Evolutionary conservation across 37 sponge, comb jelly and placozoan genomes (phyloP).

Genomic region (Diacarnus erythraeanus): DNA sequence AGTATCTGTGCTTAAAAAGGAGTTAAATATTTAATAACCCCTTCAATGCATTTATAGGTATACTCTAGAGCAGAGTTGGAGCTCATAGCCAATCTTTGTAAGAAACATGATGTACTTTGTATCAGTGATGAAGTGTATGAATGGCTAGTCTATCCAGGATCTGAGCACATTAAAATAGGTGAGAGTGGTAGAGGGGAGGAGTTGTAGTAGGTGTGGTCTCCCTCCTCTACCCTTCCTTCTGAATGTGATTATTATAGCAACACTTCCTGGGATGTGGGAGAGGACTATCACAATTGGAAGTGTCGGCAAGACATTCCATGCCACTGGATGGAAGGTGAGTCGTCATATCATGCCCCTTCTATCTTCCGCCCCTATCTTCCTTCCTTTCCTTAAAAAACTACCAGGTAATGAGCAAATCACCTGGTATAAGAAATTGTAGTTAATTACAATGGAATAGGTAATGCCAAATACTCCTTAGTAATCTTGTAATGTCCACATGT

Average conservation of each 20-base stretch:
- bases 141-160: conserved; percentile 84
- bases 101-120: conserved; percentile 84
- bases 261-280: conserved; percentile 98
- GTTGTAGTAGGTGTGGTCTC: not conserved
- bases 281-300: conserved; percentile 94
- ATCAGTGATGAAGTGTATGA: conserved; percentile 99
- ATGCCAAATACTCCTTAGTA: not conserved
- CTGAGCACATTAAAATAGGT: conserved; percentile 82
- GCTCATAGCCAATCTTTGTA: conserved; percentile 90
- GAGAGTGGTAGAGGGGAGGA: not conserved
- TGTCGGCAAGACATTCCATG: conserved; percentile 97
- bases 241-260: conserved; percentile 44
- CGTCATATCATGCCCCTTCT: too few species aligned
- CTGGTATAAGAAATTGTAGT: too few species aligned
- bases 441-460: too few species aligned
- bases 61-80: conserved; percentile 80
- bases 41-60: conserved; percentile 33
- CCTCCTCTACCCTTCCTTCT: not conserved
- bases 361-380: not conserved
- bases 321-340: conserved; percentile 96
- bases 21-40: not conserved
- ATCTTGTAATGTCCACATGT: not conserved
- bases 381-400: not conserved
- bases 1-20: conserved; percentile 27
- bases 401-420: too few species aligned